phyloP scores from a whole-genome alignment of 2,797 vertebrate species.

The Limnodromus scolopaceus region DNA sequence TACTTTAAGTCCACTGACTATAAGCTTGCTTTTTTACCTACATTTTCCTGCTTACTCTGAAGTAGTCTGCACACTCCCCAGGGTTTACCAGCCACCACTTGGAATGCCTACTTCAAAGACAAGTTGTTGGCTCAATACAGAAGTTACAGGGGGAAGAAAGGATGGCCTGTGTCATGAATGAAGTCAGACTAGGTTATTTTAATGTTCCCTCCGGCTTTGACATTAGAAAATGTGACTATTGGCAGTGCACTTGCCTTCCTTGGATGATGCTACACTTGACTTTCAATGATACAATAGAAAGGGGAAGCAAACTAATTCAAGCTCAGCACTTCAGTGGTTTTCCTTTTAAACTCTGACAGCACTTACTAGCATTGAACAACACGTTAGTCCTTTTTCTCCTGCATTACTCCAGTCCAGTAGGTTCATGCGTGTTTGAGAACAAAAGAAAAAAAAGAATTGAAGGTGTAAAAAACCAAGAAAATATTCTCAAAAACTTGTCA shows the following conservation, averaged over 20 bases:
- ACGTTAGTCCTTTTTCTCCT: slow-evolving; percentile 16
- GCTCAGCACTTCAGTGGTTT: slow-evolving; percentile 39
- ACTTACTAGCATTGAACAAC: slow-evolving; percentile 32
- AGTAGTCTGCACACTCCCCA: neutral
- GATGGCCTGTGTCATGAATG: neutral
- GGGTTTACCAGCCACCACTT: neutral
- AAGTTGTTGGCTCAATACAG: neutral
- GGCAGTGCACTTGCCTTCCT: neutral
- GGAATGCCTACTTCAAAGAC: neutral
- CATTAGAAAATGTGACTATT: neutral
- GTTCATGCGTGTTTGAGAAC: slow-evolving; percentile 67
- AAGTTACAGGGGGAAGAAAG: neutral
- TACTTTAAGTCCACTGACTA: neutral
- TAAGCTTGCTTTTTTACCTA: neutral
- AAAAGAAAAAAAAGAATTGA: slow-evolving; percentile 43
- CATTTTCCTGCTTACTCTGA: neutral
- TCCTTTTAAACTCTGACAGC: slow-evolving; percentile 40
- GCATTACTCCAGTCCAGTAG: slow-evolving; percentile 55
- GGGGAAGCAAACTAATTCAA: slow-evolving; percentile 10
- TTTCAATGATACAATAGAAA: neutral
- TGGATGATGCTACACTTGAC: neutral
- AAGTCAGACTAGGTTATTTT: neutral
- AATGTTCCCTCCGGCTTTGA: neutral
- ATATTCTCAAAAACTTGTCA: slow-evolving; percentile 75
- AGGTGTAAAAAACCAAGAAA: slow-evolving; percentile 69